A percentile compares a stretch with the other conserved stretches of the same genome.
Evolutionary conservation across 2,888 invertebrate species (phyloP).

Genomic region (Gandaritis pyraliata): DNA sequence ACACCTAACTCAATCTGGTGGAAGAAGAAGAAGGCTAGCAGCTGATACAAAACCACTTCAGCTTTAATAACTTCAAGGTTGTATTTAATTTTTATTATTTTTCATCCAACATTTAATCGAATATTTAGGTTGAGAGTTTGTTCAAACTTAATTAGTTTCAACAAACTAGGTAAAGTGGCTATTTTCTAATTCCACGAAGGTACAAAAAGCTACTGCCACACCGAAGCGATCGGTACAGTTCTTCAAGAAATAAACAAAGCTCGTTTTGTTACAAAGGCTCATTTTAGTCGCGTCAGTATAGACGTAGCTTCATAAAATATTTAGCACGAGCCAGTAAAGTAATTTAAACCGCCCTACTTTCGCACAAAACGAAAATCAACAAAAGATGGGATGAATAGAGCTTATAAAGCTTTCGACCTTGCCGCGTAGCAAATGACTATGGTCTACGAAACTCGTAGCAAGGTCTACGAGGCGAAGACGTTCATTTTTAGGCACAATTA

Average conservation of each 20-base stretch:
- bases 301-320: conserved; percentile 43
- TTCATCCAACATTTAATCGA: too few species aligned
- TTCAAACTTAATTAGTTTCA: too few species aligned
- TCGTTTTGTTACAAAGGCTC: too few species aligned
- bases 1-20: too few species aligned
- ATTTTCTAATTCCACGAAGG: neutral
- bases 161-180: neutral
- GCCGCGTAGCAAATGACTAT: conserved; percentile 47
- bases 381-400: conserved; percentile 65
- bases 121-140: neutral
- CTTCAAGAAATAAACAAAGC: too few species aligned
- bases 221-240: neutral
- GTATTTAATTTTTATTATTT: too few species aligned
- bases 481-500: neutral
- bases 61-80: too few species aligned
- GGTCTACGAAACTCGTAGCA: conserved; percentile 55
- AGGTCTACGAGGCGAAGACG: conserved; percentile 26
- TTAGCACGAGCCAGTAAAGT: conserved; percentile 44
- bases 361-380: conserved; percentile 67
- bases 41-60: too few species aligned
- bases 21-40: too few species aligned
- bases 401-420: conserved; percentile 62
- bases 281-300: neutral
- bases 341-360: conserved; percentile 68
- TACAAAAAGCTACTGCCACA: neutral